Evolutionary conservation across 2,797 vertebrate genomes (phyloP).

Genomic region (Rhincodon typus): DNA sequence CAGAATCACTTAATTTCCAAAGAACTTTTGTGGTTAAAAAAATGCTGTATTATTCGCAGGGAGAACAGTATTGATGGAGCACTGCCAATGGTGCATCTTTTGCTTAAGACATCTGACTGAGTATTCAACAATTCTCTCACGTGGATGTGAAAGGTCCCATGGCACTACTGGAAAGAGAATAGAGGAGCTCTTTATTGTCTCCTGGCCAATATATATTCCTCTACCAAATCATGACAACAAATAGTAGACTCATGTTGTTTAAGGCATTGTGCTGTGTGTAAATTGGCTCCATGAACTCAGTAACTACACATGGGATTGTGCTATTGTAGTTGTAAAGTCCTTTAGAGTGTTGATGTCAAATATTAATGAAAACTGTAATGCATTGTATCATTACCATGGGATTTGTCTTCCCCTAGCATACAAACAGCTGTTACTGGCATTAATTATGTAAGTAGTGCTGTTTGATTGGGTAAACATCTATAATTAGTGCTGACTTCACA

Average conservation of each 20-base stretch:
- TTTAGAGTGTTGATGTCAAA: neutral
- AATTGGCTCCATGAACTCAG: neutral
- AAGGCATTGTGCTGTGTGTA: neutral
- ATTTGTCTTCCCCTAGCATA: neutral
- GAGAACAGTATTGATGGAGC: neutral
- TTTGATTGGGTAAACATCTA: slow-evolving; percentile 20
- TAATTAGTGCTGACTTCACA: slow-evolving; percentile 12
- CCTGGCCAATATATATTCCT: neutral
- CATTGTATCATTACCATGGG: slow-evolving; percentile 16
- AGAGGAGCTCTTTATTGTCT: neutral
- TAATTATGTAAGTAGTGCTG: neutral
- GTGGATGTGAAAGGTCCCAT: neutral
- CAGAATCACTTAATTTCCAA: neutral
- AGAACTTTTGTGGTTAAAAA: neutral
- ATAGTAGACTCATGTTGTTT: no score
- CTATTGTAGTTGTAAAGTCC: neutral
- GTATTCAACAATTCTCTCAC: no score
- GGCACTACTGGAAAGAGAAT: neutral
- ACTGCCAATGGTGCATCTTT: neutral
- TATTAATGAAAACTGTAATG: neutral
- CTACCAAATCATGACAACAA: neutral
- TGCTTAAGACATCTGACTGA: neutral
- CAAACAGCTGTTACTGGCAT: neutral
- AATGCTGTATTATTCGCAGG: neutral
- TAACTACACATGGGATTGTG: neutral